A percentile compares a stretch with the other conserved stretches of the same genome.
Conservation (phyloP, 35 echinoderm and acorn worm species). For the Amphiura filiformis region DNA sequence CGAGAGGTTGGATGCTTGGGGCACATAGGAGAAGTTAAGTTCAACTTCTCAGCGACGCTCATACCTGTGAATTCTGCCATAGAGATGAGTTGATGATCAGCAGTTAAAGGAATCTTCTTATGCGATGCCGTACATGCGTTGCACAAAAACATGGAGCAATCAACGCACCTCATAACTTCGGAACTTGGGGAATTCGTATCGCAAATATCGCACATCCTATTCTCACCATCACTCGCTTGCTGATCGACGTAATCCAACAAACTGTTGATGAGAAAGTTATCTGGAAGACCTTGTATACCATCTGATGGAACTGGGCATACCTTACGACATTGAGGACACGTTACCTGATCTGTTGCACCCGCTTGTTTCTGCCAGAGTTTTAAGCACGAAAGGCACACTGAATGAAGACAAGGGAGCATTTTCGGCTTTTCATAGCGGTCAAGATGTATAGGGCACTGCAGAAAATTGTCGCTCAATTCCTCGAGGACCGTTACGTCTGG, state of each 20-base stretch:
- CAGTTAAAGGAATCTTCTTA: conserved; percentile 1
- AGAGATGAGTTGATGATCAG: conserved; percentile 5
- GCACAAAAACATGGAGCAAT: conserved; percentile 24
- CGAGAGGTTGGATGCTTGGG: conserved; percentile 1
- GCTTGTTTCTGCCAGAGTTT: conserved; percentile 28
- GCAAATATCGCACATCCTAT: conserved; percentile 5
- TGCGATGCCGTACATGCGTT: conserved; percentile 11
- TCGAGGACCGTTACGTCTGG: not conserved
- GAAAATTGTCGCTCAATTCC: conserved; percentile 5
- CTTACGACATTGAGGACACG: conserved; percentile 18
- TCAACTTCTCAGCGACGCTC: not conserved
- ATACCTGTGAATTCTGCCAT: conserved; percentile 7
- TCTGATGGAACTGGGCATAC: not conserved
- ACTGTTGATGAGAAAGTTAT: conserved; percentile 30
- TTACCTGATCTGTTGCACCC: conserved; percentile 2
- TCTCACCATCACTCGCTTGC: not conserved
- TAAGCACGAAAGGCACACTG: conserved; percentile 12
- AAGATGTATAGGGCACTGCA: conserved; percentile 28
- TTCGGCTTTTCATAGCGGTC: conserved; percentile 28
- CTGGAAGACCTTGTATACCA: not conserved
- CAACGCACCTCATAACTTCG: not conserved
- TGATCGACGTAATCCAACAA: conserved; percentile 13
- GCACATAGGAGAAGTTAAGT: conserved; percentile 3
- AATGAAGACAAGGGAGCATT: conserved; percentile 34
- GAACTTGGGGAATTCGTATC: not conserved